Percentiles rank a stretch among this genome's conserved stretches.
These are phyloP conservation scores for Conus ventricosus DNA, from an alignment of 1,140 invertebrate species.

Conservation along the genomic window DNA sequence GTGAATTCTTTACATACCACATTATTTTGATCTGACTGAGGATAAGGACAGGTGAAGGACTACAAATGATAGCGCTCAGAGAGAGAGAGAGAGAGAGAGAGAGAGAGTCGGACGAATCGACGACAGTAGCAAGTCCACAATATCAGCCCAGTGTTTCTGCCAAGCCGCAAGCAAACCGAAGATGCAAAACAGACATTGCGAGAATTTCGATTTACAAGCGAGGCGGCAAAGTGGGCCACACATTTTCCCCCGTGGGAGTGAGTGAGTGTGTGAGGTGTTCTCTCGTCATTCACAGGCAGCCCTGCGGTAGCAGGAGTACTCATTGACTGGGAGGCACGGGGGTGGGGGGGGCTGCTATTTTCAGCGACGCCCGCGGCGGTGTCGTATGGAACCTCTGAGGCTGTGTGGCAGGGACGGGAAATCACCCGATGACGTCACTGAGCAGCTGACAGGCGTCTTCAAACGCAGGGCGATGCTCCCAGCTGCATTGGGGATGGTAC, in stretches of 20 bases:
- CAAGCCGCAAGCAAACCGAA: neutral
- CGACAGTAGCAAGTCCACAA: too few relatives aligned
- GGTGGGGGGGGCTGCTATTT: slow-evolving; percentile 14
- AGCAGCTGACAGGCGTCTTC: slow-evolving; percentile 12
- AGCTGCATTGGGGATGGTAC: too few relatives aligned
- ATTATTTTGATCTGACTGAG: too few relatives aligned
- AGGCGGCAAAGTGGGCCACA: slow-evolving; percentile 28
- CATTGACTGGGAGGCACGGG: slow-evolving; percentile 33
- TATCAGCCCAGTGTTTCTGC: neutral
- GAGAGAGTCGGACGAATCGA: too few relatives aligned
- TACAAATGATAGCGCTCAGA: too few relatives aligned
- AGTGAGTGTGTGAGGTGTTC: neutral
- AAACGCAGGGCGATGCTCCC: too few relatives aligned
- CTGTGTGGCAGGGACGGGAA: slow-evolving; percentile 25
- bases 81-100: too few relatives aligned
- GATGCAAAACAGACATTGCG: slow-evolving; percentile 16
- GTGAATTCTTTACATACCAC: too few relatives aligned
- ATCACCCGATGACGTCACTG: slow-evolving; percentile 35
- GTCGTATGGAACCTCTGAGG: slow-evolving; percentile 18
- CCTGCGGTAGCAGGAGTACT: slow-evolving; percentile 18
- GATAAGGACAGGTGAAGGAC: too few relatives aligned
- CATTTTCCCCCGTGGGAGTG: neutral
- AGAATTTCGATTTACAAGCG: slow-evolving; percentile 3
- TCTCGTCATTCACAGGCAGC: slow-evolving; percentile 15
- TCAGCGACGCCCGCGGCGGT: slow-evolving; percentile 14